Evolutionary conservation across 2,888 invertebrate species (phyloP).

Genomic region (Leptinotarsa peninsularis): DNA sequence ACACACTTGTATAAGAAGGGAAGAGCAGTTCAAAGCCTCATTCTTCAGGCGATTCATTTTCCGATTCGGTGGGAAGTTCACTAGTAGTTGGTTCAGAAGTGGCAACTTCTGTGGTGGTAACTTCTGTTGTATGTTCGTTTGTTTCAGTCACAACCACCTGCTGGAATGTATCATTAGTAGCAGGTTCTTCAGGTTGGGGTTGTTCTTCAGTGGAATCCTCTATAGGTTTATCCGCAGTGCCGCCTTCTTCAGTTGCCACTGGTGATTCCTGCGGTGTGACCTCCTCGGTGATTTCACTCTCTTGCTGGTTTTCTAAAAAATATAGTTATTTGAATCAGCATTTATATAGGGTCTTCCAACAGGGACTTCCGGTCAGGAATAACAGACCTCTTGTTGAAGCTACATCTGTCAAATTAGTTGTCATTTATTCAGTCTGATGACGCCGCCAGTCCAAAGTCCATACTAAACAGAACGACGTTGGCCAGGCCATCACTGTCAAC

Average conservation of each 20-base stretch:
- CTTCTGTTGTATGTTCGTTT: slow-evolving; percentile 5
- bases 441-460: no score
- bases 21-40: neutral
- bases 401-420: no score
- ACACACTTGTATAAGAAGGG: neutral
- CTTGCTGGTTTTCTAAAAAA: neutral
- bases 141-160: slow-evolving; percentile 22
- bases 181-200: slow-evolving; percentile 21
- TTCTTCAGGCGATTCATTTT: slow-evolving; percentile 25
- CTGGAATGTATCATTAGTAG: slow-evolving; percentile 37
- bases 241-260: neutral
- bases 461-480: no score
- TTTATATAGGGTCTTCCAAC: no score
- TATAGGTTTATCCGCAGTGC: neutral
- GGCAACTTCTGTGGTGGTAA: slow-evolving; percentile 8
- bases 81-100: slow-evolving; percentile 22
- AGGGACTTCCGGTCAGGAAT: no score
- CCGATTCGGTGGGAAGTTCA: slow-evolving; percentile 17
- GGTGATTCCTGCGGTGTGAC: neutral
- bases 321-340: neutral
- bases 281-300: neutral
- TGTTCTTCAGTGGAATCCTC: slow-evolving; percentile 20
- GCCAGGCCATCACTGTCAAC: no score
- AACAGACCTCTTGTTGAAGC: no score
- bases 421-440: no score